phyloP scores from a whole-genome alignment of 2,113 vertebrate genomes.

The Lophochroa leadbeateri region DNA sequence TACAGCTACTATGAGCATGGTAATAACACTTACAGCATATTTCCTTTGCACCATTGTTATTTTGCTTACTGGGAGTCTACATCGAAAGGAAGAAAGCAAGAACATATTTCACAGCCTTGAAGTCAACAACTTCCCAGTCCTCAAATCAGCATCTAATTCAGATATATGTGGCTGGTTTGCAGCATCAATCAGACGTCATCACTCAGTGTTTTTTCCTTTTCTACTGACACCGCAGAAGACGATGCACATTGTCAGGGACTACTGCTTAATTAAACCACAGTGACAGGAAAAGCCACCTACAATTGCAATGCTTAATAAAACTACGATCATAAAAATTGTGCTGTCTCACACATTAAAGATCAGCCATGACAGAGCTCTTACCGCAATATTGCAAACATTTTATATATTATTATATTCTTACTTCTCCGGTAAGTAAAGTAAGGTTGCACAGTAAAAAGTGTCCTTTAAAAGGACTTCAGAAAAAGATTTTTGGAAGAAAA shows the following conservation, averaged over 20 bases:
- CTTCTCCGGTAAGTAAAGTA: background rate
- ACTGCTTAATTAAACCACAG: background rate
- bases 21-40: background rate
- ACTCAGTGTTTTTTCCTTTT: conserved; percentile 30
- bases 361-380: background rate
- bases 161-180: background rate
- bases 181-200: background rate
- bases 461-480: background rate
- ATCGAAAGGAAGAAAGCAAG: background rate
- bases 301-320: background rate
- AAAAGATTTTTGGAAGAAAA: background rate
- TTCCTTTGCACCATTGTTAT: background rate
- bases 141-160: background rate
- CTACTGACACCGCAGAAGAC: background rate
- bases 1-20: background rate
- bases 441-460: background rate
- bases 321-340: background rate
- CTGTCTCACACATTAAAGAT: background rate
- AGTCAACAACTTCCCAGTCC: background rate
- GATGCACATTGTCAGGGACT: background rate
- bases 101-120: background rate
- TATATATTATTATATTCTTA: background rate
- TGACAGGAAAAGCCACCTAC: conserved; percentile 14
- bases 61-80: background rate
- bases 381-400: background rate